Evolutionary conservation across 2,797 vertebrate species (phyloP).

Genomic region (Danio jaintianensis): DNA sequence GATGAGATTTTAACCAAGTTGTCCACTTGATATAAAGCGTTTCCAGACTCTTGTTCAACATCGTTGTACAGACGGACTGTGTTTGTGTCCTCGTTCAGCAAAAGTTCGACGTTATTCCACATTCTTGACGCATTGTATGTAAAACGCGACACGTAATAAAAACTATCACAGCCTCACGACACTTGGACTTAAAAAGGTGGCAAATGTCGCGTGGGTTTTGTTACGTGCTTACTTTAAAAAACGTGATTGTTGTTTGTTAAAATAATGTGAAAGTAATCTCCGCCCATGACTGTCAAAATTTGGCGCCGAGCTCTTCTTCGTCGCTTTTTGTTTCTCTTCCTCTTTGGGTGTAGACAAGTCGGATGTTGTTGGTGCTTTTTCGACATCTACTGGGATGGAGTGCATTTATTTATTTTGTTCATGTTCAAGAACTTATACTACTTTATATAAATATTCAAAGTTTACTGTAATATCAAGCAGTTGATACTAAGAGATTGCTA

Average conservation of each 20-base stretch:
- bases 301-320: constrained; percentile 22
- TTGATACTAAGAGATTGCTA: too few species aligned
- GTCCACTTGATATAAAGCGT: constrained; percentile 90
- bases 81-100: constrained; percentile 89
- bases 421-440: background rate
- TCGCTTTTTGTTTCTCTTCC: background rate
- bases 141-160: background rate
- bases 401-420: background rate
- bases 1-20: constrained; percentile 86
- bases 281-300: background rate
- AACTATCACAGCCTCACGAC: background rate
- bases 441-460: background rate
- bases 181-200: background rate
- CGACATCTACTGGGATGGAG: constrained; percentile 1
- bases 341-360: background rate
- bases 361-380: too few species aligned
- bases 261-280: background rate
- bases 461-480: too few species aligned
- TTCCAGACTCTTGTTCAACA: constrained; percentile 80
- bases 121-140: constrained; percentile 64
- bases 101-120: constrained; percentile 92
- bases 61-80: constrained; percentile 77
- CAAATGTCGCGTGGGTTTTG: background rate
- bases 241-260: background rate
- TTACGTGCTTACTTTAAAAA: background rate